phyloP scores from a whole-genome alignment of 2,888 invertebrate species.

The Lamproptera curius region DNA sequence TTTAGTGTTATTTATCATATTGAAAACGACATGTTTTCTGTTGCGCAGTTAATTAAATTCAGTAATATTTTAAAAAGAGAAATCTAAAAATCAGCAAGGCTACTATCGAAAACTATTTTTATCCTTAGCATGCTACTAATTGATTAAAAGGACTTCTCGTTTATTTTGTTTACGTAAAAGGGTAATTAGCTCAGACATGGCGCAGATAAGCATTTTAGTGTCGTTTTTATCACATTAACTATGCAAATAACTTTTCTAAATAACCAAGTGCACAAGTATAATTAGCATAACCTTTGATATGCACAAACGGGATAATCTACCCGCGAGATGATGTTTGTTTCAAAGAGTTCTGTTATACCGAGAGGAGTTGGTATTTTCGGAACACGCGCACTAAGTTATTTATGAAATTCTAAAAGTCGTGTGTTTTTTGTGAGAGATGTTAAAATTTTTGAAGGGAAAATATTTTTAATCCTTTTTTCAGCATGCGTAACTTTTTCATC shows the following conservation, averaged over 20 bases:
- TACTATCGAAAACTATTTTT: no score
- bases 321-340: background rate
- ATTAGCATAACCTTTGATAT: constrained; percentile 7
- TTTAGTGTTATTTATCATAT: no score
- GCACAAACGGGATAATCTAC: constrained; percentile 6
- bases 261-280: background rate
- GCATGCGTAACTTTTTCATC: no score
- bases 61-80: no score
- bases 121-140: no score
- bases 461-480: no score
- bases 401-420: background rate
- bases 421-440: background rate
- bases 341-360: background rate
- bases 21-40: no score
- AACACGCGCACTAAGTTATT: background rate
- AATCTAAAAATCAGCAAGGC: no score
- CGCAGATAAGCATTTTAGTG: background rate
- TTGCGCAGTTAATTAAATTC: no score
- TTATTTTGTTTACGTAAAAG: no score
- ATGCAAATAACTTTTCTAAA: constrained; percentile 4
- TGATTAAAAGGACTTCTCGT: no score
- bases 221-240: background rate
- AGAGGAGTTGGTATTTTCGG: background rate
- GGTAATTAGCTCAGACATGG: background rate
- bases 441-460: background rate